Base-by-base conservation (phyloP, 2,888 invertebrate genomes). In the Leptarthrus brevirostris region DNA sequence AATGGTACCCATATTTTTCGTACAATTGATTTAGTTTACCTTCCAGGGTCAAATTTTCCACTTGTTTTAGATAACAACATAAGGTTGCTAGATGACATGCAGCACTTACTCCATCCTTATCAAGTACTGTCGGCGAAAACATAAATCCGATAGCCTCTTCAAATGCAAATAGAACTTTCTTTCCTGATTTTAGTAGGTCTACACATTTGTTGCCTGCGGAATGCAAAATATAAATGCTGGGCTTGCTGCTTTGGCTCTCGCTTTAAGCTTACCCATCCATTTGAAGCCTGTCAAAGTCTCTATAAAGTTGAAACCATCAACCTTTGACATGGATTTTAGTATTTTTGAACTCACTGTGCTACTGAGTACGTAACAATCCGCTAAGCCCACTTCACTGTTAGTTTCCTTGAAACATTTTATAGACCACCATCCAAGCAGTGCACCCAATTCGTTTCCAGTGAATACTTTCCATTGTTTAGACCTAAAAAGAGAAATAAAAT, bases 61-160 rank as follows among this genome's bases (percentile, higher is more conserved):
- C 84, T 16, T 85, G 82, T 80, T 90, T 87, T 3, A 98, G 86
- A 81, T 91, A 91, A 0, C 90, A 88, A 2, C 90, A 89, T 87
- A 96, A 86, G 80, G 95, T 93, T 4, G 93, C 92, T 72, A 92
- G 85, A 69, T 92, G 89, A 14, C 92, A 91, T 0, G 95, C 95
- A 0, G 98, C 97, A 36, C 93, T 93, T 1, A 99, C 89, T 0
- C 99, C 99, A 85, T 99, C 99, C 83, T 99, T 99, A 83, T 99
- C 99, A 2, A 97, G 87, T 3, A 98, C 96, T 3, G 86, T 86
- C 2, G 90, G 88, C n/a, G 93, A 92, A 81, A 94, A 94, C 98
- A 99, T 98, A 82, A 94, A 98, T 0, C 98, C 99, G 81, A 99
- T 98, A 0, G 98, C 98, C 86, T 99, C 99, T 83, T 99, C 99